A percentile compares a stretch with the other conserved stretches of the same genome.
phyloP scores from a whole-genome alignment of 2,113 vertebrate genomes.

The Amphilophus citrinellus region DNA sequence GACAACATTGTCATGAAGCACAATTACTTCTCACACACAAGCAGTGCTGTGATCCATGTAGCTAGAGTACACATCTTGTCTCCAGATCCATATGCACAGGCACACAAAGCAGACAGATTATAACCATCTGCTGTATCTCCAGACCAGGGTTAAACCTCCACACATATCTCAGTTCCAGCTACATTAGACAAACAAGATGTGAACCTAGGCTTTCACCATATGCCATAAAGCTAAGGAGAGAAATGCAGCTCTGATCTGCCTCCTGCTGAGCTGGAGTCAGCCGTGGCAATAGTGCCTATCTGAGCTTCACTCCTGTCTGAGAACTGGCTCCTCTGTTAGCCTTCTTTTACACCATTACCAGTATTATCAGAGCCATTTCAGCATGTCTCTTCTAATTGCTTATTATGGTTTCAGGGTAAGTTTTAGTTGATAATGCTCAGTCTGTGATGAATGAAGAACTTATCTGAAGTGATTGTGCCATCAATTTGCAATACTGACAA shows the following conservation, averaged over 20 bases:
- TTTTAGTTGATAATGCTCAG: constrained; percentile 20
- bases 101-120: background rate
- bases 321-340: background rate
- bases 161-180: background rate
- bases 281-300: constrained; percentile 16
- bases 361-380: background rate
- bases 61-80: background rate
- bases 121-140: background rate
- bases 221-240: constrained; percentile 24
- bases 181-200: background rate
- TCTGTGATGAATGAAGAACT: constrained; percentile 54
- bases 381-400: constrained; percentile 33
- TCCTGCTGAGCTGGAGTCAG: constrained; percentile 18
- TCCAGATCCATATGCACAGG: background rate
- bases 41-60: background rate
- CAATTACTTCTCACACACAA: background rate
- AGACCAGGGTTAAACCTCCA: background rate
- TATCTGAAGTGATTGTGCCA: constrained; percentile 51
- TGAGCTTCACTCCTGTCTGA: constrained; percentile 8
- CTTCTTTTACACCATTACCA: background rate
- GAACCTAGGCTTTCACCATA: constrained; percentile 7
- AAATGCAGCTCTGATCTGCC: background rate
- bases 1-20: background rate
- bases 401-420: background rate
- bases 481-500: constrained; percentile 67